Evolutionary conservation across 2,888 invertebrate genomes (phyloP).

Genomic region (Tanytarsus gracilentus): DNA sequence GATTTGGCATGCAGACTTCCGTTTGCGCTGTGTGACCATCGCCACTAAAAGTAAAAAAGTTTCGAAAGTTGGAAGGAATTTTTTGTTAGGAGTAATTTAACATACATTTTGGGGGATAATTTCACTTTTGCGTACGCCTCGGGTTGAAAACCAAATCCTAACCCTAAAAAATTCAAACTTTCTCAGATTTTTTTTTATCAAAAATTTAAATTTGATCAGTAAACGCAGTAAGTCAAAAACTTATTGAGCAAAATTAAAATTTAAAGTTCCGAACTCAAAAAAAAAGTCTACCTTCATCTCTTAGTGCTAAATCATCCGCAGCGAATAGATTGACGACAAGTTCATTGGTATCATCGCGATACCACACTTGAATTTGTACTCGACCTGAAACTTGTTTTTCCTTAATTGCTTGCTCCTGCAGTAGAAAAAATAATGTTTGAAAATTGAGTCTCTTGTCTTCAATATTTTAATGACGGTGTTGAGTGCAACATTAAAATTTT

Average conservation of each 20-base stretch:
- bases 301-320: constrained; percentile 70
- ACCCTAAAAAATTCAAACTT: constrained; percentile 42
- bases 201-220: not conserved
- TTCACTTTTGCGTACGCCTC: constrained; percentile 79
- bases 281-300: constrained; percentile 52
- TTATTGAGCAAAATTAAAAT: not conserved
- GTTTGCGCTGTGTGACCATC: constrained; percentile 71
- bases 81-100: not conserved
- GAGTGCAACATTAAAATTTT: no score
- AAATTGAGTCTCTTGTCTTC: not conserved
- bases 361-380: constrained; percentile 82
- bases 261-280: no score
- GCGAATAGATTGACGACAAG: constrained; percentile 77
- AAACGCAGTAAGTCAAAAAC: not conserved
- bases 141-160: constrained; percentile 67
- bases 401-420: constrained; percentile 61
- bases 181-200: no score
- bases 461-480: no score
- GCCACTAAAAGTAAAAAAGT: constrained; percentile 45
- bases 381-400: constrained; percentile 69
- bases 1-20: constrained; percentile 75
- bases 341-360: constrained; percentile 73
- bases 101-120: constrained; percentile 70
- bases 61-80: not conserved
- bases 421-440: not conserved